Conservation (phyloP, 1,140 invertebrate species). For the Lordiphosa collinella region DNA sequence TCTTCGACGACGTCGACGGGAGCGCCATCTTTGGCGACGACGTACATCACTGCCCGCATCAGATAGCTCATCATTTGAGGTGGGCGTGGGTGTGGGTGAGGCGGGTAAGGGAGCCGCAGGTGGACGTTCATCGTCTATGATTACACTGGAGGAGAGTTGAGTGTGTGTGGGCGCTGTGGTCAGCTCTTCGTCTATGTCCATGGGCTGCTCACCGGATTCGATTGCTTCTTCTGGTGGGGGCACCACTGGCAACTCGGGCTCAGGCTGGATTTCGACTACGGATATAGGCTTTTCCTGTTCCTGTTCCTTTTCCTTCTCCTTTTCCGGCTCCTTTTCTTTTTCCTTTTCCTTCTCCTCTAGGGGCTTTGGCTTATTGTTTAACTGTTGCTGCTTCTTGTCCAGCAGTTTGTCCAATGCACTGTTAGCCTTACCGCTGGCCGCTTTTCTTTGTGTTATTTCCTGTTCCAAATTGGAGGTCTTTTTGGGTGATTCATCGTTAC, state of each 20-base stretch:
- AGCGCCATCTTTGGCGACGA: conserved; percentile 44
- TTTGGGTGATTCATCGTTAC: conserved; percentile 51
- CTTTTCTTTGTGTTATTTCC: conserved; percentile 68
- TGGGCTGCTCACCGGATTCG: conserved; percentile 65
- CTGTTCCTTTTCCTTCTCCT: neutral
- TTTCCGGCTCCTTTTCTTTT: neutral
- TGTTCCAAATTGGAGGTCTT: conserved; percentile 58
- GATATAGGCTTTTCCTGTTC: neutral
- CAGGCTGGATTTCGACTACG: too few species aligned
- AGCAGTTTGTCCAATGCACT: conserved; percentile 67
- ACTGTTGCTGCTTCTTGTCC: conserved; percentile 67
- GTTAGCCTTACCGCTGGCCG: conserved; percentile 45
- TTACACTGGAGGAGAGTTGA: conserved; percentile 49
- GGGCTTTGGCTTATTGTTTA: conserved; percentile 25
- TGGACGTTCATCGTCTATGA: conserved; percentile 65
- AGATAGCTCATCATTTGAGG: conserved; percentile 56
- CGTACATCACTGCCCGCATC: conserved; percentile 42
- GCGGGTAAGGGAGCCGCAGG: conserved; percentile 70
- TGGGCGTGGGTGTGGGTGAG: conserved; percentile 61
- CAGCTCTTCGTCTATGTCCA: conserved; percentile 75
- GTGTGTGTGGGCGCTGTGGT: conserved; percentile 70
- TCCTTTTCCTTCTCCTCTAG: neutral
- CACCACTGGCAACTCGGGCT: too few species aligned
- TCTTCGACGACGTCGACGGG: conserved; percentile 35
- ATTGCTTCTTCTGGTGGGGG: neutral